phyloP scores from a whole-genome alignment of 2,113 vertebrate genomes.

The Anolis sagrei region DNA sequence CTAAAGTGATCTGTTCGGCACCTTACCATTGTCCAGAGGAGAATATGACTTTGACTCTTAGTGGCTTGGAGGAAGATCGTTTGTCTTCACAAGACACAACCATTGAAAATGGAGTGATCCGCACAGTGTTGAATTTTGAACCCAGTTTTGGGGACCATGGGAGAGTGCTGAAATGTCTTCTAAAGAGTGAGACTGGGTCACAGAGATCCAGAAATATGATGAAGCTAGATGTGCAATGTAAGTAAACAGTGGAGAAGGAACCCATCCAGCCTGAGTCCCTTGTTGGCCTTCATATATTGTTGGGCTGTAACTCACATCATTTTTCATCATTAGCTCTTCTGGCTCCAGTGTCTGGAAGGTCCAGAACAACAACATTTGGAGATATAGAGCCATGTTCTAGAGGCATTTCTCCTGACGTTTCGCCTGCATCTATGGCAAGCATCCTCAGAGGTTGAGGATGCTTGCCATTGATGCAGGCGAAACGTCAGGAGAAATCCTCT shows the following conservation, averaged over 20 bases:
- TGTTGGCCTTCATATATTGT: neutral
- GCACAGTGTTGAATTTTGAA: neutral
- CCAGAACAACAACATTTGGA: no score
- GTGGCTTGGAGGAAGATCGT: neutral
- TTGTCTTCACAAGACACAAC: neutral
- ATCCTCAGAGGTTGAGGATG: no score
- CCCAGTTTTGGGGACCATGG: neutral
- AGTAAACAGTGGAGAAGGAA: neutral
- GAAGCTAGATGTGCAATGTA: slow-evolving; percentile 3
- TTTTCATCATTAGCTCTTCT: no score
- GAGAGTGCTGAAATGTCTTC: neutral
- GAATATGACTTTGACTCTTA: neutral
- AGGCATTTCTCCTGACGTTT: no score
- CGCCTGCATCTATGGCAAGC: no score
- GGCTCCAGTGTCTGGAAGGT: no score
- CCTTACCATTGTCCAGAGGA: neutral
- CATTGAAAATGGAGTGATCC: neutral
- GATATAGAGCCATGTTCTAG: no score
- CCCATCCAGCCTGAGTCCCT: neutral
- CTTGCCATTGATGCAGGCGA: no score
- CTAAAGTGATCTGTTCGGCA: neutral
- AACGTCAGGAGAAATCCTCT: no score
- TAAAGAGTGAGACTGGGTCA: neutral
- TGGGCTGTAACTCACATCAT: neutral
- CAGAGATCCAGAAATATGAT: neutral